Percentiles rank a stretch among this genome's conserved stretches.
These are phyloP conservation scores for Miltochrista miniata DNA, from an alignment of 2,888 invertebrate genomes.

Conservation along the genomic window DNA sequence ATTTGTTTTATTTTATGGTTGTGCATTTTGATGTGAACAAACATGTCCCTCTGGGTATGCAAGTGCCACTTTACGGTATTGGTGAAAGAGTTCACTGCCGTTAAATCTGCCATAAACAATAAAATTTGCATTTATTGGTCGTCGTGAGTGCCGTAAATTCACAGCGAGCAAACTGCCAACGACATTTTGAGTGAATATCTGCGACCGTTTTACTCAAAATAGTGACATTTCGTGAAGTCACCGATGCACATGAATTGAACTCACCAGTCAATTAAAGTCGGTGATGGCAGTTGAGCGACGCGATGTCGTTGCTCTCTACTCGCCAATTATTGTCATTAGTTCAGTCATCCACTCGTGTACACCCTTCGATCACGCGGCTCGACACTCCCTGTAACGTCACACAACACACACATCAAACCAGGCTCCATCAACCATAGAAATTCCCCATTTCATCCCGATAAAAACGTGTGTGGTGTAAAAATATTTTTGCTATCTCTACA, in stretches of 20 bases:
- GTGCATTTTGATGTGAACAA: slow-evolving; percentile 42
- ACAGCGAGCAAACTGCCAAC: slow-evolving; percentile 74
- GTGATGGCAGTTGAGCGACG: slow-evolving; percentile 52
- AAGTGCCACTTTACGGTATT: slow-evolving; percentile 71
- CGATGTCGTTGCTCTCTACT: slow-evolving; percentile 56
- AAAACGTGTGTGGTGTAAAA: slow-evolving; percentile 20
- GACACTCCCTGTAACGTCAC: slow-evolving; percentile 25
- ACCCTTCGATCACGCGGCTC: slow-evolving; percentile 42
- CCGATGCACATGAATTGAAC: slow-evolving; percentile 74
- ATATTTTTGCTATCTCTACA: slow-evolving; percentile 27
- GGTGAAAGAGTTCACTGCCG: slow-evolving; percentile 78
- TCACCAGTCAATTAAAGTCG: slow-evolving; percentile 75
- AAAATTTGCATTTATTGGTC: slow-evolving; percentile 83
- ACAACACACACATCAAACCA: slow-evolving; percentile 26
- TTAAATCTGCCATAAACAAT: slow-evolving; percentile 81
- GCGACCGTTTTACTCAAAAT: slow-evolving; percentile 63
- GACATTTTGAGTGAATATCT: slow-evolving; percentile 79
- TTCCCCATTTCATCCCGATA: slow-evolving; percentile 20
- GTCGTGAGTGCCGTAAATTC: slow-evolving; percentile 77
- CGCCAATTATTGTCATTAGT: slow-evolving; percentile 74
- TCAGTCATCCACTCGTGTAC: slow-evolving; percentile 55
- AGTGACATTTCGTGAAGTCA: slow-evolving; percentile 65
- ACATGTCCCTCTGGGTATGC: slow-evolving; percentile 58
- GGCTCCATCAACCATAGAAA: slow-evolving; percentile 14
- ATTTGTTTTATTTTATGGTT: slow-evolving; percentile 22